Base-by-base conservation (phyloP, 2,113 vertebrate species). In the Nycticebus coucang region DNA sequence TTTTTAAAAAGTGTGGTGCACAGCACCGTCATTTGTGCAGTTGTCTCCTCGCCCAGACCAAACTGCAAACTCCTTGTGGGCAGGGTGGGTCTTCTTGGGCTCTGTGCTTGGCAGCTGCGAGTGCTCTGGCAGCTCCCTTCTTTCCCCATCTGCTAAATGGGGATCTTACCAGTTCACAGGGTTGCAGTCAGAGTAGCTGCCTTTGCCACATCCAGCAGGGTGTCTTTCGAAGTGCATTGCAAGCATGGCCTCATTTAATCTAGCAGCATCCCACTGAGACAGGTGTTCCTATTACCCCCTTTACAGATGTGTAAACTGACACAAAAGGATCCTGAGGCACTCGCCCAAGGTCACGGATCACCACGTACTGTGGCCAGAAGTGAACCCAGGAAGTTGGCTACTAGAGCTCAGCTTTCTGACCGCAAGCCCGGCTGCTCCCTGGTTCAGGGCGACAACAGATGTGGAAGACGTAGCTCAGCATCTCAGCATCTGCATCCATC, bases 381-480 rank as follows among this genome's bases (percentile, higher is more conserved):
- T 14, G 53, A 84, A 26, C 21, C 33, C 79, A 19, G 55, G 35
- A 4, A 0, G 57, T 1, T 2, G 59, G 26, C 28, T 30, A 7
- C 33, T 2, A 17, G 59, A 45, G 50, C 45, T 55, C 69, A 5
- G 21, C 30, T 79, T 64, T 53, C 75, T 7, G 57, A 57, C 14
- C 37, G 28, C 35, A 17, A 2, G 33, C 22, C 28, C 30, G 1
- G 0, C 22, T 0, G 3, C 10, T 30, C 8, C 41, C 4, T 1
- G 14, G 30, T 1, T 26, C 35, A 37, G 14, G 19, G 19, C 0
- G 0, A 2, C 19, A 13, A 72, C 4, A 17, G 55, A 19, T 0
- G 41, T 24, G 33, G 55, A 14, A 26, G 55, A 1, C 2, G 0
- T 0, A 0, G 0, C 86, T 17, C 13, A 3, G 37, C 7, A 0